These are phyloP conservation scores for Australoheros facetus DNA, from an alignment of 2,797 vertebrate species.

Conservation along the genomic window DNA sequence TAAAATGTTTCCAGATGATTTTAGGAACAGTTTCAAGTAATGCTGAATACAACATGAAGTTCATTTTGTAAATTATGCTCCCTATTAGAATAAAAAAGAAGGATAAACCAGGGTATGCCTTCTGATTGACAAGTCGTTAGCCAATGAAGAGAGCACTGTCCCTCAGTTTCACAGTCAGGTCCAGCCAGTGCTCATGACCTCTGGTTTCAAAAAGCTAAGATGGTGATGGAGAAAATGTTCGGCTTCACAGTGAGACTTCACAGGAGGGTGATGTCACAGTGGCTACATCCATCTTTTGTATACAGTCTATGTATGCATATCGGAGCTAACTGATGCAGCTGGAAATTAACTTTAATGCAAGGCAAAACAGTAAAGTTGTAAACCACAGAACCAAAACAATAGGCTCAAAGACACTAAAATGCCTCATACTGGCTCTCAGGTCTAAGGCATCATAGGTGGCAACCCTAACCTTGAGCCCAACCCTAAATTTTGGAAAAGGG, in stretches of 20 bases:
- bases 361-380: too few relatives aligned
- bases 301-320: too few relatives aligned
- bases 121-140: background rate
- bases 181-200: background rate
- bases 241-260: too few relatives aligned
- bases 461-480: background rate
- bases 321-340: too few relatives aligned
- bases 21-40: background rate
- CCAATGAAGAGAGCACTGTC: background rate
- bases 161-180: background rate
- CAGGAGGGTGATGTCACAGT: too few relatives aligned
- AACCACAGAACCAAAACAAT: background rate
- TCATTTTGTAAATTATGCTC: background rate
- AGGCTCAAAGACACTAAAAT: background rate
- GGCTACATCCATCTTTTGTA: too few relatives aligned
- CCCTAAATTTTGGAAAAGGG: background rate
- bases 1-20: too few relatives aligned
- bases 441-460: background rate
- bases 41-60: background rate
- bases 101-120: background rate
- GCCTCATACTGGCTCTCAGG: background rate
- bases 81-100: background rate
- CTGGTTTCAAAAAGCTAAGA: background rate
- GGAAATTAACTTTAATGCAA: too few relatives aligned
- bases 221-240: background rate